A percentile compares a stretch with the other conserved stretches of the same genome.
These are phyloP conservation scores for Trinorchestia longiramus DNA, from an alignment of 1,140 invertebrate species.

Conservation along the genomic window DNA sequence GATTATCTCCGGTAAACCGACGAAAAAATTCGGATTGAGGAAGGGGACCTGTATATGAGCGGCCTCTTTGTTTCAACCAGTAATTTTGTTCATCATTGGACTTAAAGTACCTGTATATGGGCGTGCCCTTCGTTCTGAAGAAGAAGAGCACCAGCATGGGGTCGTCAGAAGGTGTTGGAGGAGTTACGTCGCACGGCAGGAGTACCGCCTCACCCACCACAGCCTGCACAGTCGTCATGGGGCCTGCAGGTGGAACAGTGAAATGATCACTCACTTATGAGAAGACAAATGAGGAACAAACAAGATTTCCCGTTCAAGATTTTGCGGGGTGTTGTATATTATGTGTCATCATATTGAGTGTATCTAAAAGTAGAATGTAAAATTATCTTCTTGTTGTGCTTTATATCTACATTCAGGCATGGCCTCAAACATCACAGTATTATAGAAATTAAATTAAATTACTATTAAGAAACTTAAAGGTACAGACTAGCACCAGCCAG, in stretches of 20 bases:
- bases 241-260: not conserved
- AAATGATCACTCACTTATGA: not conserved
- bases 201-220: constrained; percentile 48
- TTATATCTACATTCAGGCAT: too few relatives aligned
- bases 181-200: constrained; percentile 39
- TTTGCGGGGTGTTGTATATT: too few relatives aligned
- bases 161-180: constrained; percentile 32
- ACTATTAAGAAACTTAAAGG: too few relatives aligned
- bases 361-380: too few relatives aligned
- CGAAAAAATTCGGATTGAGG: too few relatives aligned
- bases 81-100: not conserved
- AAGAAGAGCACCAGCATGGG: constrained; percentile 56
- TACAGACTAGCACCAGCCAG: too few relatives aligned
- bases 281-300: not conserved
- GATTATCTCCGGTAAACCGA: too few relatives aligned
- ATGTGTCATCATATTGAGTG: too few relatives aligned
- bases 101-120: constrained; percentile 32
- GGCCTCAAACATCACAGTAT: too few relatives aligned
- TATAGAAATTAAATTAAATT: too few relatives aligned
- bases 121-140: constrained; percentile 50
- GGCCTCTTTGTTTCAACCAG: not conserved
- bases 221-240: constrained; percentile 18
- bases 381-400: too few relatives aligned
- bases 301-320: not conserved
- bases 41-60: not conserved